Evolutionary conservation across 2,888 invertebrate species (phyloP), one percentile per base, ranked within the genome.

Genomic region (Eretmocerus hayati): DNA sequence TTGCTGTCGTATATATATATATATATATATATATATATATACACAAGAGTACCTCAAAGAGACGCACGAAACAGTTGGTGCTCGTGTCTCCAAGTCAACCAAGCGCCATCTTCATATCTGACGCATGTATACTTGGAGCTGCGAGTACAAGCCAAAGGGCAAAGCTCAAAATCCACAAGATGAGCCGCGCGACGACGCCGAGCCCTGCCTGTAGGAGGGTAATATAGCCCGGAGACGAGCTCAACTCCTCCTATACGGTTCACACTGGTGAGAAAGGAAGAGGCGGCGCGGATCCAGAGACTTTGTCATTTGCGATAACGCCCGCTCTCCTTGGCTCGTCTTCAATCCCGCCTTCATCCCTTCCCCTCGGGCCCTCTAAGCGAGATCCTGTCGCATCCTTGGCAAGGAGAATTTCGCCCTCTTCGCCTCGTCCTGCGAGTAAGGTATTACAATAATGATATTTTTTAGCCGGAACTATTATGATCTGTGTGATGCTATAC

Each of bases 111-210:
- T 50, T 40, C 42, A 33, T n/a, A 9, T 8, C 18, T 26, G 8
- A 11, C 26, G 26, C 8, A 26, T 26, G 26, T 26, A 11, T 11
- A 11, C 26, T 11, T n/a, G n/a, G n/a, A n/a, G 23, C 22, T 16
- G 5, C n/a, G 15, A 26, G 8, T 15, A 18, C 16, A 13, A 19
- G 30, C 22, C 8, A 6, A 33, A 35, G 21, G 41, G 36, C 45
- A 50, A 50, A 50, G 50, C 50, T 43, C 39, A 46, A 51, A 51
- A 51, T 51, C 50, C 50, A 36, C 16, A 21, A 23, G 50, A 51
- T 51, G 40, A 51, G 46, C 43, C 43, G 46, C 46, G n/a, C n/a
- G n/a, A n/a, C n/a, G n/a, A n/a, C 46, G 31, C 33, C 43, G 38
- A 19, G 41, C 39, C 39, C 15, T 16, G 37, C 16, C 36, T 21